A percentile compares a stretch with the other conserved stretches of the same genome.
Conservation (phyloP, 2,113 vertebrate species). For the Pao palembangensis region DNA sequence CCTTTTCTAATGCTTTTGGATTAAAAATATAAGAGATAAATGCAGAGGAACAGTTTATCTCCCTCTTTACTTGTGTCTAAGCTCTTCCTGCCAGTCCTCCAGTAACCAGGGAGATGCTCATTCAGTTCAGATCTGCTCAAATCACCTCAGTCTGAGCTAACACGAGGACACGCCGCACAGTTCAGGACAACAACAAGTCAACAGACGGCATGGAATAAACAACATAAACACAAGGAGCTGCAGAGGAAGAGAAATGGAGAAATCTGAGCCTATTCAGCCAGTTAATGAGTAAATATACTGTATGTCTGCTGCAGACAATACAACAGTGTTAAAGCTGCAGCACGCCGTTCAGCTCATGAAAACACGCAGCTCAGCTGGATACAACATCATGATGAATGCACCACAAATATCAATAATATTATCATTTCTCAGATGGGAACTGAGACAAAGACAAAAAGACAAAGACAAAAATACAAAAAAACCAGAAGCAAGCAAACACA, state of each 20-base stretch:
- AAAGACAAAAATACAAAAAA: too few species aligned
- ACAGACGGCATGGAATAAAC: conserved; percentile 28
- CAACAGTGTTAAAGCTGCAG: too few species aligned
- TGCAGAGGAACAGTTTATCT: conserved; percentile 20
- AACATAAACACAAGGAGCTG: background rate
- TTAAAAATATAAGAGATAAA: conserved; percentile 3
- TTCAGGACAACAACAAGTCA: conserved; percentile 27
- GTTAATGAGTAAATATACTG: too few species aligned
- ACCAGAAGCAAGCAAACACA: background rate
- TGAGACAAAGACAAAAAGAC: too few species aligned
- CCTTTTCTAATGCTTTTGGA: background rate
- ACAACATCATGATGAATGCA: too few species aligned
- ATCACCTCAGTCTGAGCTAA: conserved; percentile 49
- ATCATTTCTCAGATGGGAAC: too few species aligned
- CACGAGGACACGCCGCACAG: conserved; percentile 25
- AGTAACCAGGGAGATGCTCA: conserved; percentile 52
- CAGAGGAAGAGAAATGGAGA: background rate
- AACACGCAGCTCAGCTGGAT: too few species aligned
- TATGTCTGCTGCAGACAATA: too few species aligned
- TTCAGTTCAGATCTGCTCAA: conserved; percentile 59
- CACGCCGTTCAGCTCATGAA: too few species aligned
- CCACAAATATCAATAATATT: too few species aligned
- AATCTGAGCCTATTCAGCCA: too few species aligned
- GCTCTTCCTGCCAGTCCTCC: conserved; percentile 25
- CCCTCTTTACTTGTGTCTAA: conserved; percentile 20